phyloP scores from a whole-genome alignment of 2,113 vertebrate species.

The Odontesthes bonariensis region DNA sequence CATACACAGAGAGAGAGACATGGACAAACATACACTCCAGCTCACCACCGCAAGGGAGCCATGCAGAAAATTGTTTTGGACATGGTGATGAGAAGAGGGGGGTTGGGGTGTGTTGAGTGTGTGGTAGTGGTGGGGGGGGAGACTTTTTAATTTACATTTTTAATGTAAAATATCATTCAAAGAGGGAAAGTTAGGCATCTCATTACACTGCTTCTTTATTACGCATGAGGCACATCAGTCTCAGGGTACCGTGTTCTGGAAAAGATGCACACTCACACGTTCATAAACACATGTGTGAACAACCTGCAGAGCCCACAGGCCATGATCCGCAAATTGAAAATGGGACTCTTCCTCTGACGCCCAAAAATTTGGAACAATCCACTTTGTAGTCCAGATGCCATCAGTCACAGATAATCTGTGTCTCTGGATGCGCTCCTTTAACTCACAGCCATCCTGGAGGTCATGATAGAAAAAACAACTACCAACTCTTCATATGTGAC shows the following conservation, averaged over 20 bases:
- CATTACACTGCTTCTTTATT: constrained; percentile 79
- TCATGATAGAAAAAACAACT: constrained; percentile 16
- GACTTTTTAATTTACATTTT: constrained; percentile 84
- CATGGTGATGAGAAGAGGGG: constrained; percentile 75
- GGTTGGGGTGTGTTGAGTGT: constrained; percentile 42
- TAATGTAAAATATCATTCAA: constrained; percentile 84
- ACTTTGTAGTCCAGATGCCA: constrained; percentile 63
- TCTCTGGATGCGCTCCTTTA: constrained; percentile 18
- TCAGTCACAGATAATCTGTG: constrained; percentile 66
- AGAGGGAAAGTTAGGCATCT: constrained; percentile 80
- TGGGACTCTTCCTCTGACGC: constrained; percentile 52
- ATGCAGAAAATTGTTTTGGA: constrained; percentile 87
- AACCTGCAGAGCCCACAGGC: constrained; percentile 62
- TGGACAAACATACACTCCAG: constrained; percentile 49
- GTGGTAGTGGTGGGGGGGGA: constrained; percentile 24
- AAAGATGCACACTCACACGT: constrained; percentile 48
- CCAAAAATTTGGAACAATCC: constrained; percentile 72
- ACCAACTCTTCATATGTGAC: neutral
- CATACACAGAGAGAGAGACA: constrained; percentile 17
- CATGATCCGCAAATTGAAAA: constrained; percentile 63
- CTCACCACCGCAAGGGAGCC: constrained; percentile 74
- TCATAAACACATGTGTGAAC: constrained; percentile 44
- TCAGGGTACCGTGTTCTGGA: constrained; percentile 50
- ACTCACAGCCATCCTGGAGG: constrained; percentile 13
- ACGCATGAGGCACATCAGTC: constrained; percentile 74